Evolutionary conservation across 2,888 invertebrate species (phyloP).

Genomic region (Quadroppia sp.): DNA sequence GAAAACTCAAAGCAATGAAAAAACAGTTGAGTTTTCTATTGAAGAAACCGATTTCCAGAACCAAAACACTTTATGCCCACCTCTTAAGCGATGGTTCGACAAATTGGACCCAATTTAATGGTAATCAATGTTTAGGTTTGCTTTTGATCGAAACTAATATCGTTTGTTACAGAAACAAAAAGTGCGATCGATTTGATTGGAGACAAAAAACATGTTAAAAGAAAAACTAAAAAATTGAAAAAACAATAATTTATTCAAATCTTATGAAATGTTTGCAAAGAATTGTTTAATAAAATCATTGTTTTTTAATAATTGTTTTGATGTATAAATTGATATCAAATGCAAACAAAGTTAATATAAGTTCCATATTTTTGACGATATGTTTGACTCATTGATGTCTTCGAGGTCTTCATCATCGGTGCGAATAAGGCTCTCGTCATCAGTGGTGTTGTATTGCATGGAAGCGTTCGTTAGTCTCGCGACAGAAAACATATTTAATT

Average conservation of each 20-base stretch:
- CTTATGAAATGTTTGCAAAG: not conserved
- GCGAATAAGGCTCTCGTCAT: conserved; percentile 51
- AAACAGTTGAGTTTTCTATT: conserved; percentile 42
- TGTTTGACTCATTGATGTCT: conserved; percentile 38
- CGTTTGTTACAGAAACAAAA: not conserved
- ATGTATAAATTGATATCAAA: not conserved
- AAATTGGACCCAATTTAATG: conserved; percentile 12
- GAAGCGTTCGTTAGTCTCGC: conserved; percentile 39
- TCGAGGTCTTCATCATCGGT: conserved; percentile 52
- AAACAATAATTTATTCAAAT: not conserved
- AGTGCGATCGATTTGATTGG: not conserved
- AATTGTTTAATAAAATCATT: too few relatives aligned
- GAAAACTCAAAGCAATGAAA: conserved; percentile 43
- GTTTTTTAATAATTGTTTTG: not conserved
- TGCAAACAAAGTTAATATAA: conserved; percentile 8
- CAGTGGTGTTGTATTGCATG: conserved; percentile 49
- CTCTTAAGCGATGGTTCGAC: not conserved
- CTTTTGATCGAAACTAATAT: not conserved
- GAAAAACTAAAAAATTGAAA: not conserved
- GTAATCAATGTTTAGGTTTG: not conserved
- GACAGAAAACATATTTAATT: not conserved
- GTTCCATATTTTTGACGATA: not conserved
- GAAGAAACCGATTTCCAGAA: conserved; percentile 35
- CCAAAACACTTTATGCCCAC: conserved; percentile 13
- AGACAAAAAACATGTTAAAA: not conserved